Conservation (phyloP, 2,888 invertebrate genomes). For the Argyra leucocephala region DNA sequence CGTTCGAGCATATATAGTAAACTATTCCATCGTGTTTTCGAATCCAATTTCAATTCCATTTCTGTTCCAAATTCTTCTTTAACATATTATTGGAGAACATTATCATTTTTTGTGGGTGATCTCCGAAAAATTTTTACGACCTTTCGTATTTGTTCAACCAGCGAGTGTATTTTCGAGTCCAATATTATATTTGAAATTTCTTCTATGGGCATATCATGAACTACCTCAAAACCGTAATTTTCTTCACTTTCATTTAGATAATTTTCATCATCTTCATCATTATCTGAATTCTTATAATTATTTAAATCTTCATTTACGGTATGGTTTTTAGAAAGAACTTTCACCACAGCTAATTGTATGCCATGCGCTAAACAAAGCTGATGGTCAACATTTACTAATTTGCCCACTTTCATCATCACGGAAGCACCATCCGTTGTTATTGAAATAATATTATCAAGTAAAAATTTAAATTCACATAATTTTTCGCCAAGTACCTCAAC, state of each 20-base stretch:
- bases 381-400: neutral
- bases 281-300: too few relatives aligned
- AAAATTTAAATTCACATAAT: neutral
- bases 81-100: constrained; percentile 17
- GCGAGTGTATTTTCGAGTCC: too few relatives aligned
- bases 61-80: constrained; percentile 17
- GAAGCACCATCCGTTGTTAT: constrained; percentile 7
- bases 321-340: neutral
- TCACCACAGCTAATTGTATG: neutral
- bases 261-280: too few relatives aligned
- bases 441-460: neutral
- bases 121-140: constrained; percentile 9
- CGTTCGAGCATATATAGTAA: constrained; percentile 20
- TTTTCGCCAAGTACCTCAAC: neutral
- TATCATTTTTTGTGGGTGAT: constrained; percentile 16
- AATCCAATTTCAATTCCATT: constrained; percentile 19
- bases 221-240: too few relatives aligned
- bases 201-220: too few relatives aligned
- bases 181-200: too few relatives aligned
- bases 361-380: neutral
- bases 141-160: constrained; percentile 9
- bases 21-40: constrained; percentile 22
- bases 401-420: neutral
- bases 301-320: too few relatives aligned
- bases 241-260: too few relatives aligned